Percentiles rank a stretch among this genome's conserved stretches.
Evolutionary conservation across 2,797 vertebrate species (phyloP).

Genomic region (Sebastes glaucus): DNA sequence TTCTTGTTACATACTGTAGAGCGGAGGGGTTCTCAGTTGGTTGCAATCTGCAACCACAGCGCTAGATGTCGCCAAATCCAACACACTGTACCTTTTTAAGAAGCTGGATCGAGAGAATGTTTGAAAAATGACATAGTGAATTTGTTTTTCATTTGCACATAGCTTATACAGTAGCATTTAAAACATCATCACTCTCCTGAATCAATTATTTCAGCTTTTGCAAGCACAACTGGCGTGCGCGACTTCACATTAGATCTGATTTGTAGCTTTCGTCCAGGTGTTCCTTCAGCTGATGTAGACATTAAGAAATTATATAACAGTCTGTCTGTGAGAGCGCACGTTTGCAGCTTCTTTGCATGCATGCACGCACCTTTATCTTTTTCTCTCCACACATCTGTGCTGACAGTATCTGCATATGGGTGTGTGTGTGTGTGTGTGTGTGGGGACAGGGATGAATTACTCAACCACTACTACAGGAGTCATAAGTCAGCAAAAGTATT

Average conservation of each 20-base stretch:
- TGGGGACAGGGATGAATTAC: neutral
- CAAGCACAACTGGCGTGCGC: neutral
- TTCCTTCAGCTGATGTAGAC: neutral
- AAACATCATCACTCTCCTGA: neutral
- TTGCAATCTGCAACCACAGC: too few relatives aligned
- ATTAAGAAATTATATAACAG: neutral
- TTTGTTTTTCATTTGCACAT: neutral
- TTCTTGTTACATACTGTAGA: neutral
- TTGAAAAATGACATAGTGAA: neutral
- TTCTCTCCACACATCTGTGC: neutral
- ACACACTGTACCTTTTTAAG: neutral
- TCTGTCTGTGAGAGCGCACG: neutral
- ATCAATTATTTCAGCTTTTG: neutral
- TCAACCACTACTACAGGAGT: neutral
- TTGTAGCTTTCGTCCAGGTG: neutral
- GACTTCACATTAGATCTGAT: neutral
- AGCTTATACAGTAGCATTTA: neutral
- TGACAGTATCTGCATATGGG: neutral
- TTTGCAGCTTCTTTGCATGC: neutral
- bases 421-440: neutral
- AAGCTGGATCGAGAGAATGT: neutral
- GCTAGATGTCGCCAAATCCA: too few relatives aligned
- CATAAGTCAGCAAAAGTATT: constrained; percentile 20
- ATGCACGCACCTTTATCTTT: neutral
- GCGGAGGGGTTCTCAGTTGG: too few relatives aligned